Conservation (phyloP, 1,140 invertebrate genomes). For the Penaeus japonicus region DNA sequence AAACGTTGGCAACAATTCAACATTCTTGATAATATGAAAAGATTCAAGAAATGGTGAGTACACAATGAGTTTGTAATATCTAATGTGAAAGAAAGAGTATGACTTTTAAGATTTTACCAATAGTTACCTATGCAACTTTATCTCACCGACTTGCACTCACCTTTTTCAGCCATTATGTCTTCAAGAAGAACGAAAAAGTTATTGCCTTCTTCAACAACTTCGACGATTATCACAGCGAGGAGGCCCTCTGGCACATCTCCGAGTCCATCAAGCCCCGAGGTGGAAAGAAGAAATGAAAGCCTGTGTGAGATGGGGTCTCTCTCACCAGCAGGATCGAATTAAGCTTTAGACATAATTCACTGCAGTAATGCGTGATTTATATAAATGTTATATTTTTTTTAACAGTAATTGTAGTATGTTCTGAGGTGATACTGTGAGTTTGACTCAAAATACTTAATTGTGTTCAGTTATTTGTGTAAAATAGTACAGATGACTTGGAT, state of each 20-base stretch:
- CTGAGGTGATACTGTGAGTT: constrained; percentile 3
- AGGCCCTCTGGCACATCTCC: constrained; percentile 97
- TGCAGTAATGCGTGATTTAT: neutral
- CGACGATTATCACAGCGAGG: constrained; percentile 92
- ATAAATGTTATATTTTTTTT: constrained; percentile 16
- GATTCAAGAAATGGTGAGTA: constrained; percentile 91
- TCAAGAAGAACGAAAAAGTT: constrained; percentile 91
- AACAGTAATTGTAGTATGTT: neutral
- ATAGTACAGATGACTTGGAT: too few species aligned
- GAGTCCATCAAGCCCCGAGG: constrained; percentile 93
- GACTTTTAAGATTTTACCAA: neutral
- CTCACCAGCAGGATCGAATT: neutral
- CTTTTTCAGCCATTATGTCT: constrained; percentile 77
- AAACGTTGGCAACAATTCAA: constrained; percentile 98
- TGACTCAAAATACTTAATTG: neutral
- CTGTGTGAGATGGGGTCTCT: neutral
- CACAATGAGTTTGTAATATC: constrained; percentile 14
- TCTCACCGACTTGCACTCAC: constrained; percentile 56
- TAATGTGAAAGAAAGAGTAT: neutral
- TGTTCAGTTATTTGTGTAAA: too few species aligned
- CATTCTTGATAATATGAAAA: constrained; percentile 96
- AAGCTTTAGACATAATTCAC: neutral
- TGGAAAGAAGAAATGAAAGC: constrained; percentile 55
- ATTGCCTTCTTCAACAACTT: constrained; percentile 97
- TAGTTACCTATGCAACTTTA: neutral